Conservation (phyloP, 2,113 vertebrate species). For the Climacteris rufus region DNA sequence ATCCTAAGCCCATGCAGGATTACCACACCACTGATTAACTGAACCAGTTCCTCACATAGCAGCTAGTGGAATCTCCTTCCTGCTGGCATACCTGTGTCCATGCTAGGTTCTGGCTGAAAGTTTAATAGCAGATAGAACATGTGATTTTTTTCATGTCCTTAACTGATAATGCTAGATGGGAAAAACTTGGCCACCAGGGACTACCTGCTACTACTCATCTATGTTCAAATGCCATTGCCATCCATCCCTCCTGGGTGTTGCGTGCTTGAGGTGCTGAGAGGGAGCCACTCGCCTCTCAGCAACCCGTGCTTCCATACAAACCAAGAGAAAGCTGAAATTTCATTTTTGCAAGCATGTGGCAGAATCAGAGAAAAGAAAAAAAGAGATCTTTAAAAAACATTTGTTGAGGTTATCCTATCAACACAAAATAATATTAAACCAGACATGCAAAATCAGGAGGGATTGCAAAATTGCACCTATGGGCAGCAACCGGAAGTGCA, state of each 20-base stretch:
- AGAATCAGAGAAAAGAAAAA: neutral
- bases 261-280: neutral
- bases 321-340: neutral
- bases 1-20: neutral
- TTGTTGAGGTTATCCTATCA: neutral
- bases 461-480: neutral
- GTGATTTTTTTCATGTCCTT: neutral
- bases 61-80: neutral
- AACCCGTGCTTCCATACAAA: neutral
- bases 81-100: neutral
- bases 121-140: neutral
- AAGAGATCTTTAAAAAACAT: neutral
- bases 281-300: neutral
- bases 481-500: rapidly evolving
- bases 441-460: neutral
- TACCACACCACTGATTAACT: neutral
- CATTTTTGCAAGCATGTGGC: neutral
- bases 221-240: neutral
- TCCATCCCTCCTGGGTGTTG: neutral
- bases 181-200: neutral
- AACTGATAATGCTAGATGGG: neutral
- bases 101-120: neutral
- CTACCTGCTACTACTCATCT: neutral
- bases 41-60: neutral
- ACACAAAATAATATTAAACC: neutral